Evolutionary conservation across 1,140 invertebrate genomes (phyloP).

Genomic region (Aricia agestis): DNA sequence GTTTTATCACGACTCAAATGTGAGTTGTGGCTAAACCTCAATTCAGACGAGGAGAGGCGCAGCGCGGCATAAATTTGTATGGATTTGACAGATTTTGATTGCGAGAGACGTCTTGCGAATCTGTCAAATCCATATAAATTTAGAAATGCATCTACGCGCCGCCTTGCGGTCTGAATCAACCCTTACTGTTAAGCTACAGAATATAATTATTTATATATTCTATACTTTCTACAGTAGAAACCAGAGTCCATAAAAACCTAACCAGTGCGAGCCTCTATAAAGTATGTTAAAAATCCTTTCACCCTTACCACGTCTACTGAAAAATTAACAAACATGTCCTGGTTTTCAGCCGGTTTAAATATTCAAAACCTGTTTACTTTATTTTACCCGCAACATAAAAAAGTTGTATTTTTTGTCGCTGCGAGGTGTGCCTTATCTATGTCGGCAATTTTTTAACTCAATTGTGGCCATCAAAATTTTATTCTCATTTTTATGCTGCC

Average conservation of each 20-base stretch:
- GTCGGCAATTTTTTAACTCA: background rate
- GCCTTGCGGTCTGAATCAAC: no score
- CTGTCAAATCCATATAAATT: no score
- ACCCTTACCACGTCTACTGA: background rate
- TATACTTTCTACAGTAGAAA: background rate
- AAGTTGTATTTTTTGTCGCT: background rate
- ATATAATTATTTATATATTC: no score
- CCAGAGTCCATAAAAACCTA: background rate
- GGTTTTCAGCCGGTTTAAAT: background rate
- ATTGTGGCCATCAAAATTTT: background rate
- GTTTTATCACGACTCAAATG: no score
- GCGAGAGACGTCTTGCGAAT: no score
- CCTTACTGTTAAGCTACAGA: no score
- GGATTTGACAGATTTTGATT: no score
- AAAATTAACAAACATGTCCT: background rate
- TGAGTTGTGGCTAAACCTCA: no score
- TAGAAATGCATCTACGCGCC: no score
- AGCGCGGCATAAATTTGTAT: no score
- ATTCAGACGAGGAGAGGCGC: no score
- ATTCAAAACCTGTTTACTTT: conserved; percentile 1
- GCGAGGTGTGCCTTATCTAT: background rate
- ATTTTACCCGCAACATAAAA: conserved; percentile 1
- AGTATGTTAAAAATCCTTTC: background rate
- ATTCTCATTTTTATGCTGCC: no score
- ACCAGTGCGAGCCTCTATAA: background rate